Evolutionary conservation across 1,140 invertebrate genomes (phyloP), one percentile per base, ranked within the genome.

Genomic region (Streblospio benedicti): DNA sequence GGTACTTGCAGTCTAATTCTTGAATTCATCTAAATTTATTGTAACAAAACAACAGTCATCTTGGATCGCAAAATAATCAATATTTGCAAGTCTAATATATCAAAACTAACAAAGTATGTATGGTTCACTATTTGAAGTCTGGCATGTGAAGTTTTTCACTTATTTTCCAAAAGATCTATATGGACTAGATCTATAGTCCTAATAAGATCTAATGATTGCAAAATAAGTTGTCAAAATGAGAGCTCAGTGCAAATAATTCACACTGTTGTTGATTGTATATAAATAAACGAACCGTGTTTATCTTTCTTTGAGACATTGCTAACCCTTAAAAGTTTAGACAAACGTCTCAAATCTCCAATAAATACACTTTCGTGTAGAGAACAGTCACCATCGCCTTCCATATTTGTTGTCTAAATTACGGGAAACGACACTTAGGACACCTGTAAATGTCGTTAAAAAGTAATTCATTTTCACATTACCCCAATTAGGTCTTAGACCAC

Each of bases 281-380:
- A 14, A 5, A 20, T 23, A 45, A 45, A 45, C 41, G n/a, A n/a
- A 55, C 52, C 52, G 31, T 55, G 52, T 33, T 23, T 18, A 31
- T 55, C 52, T 35, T 55, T 31, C 30, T 31, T 18, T n/a, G 30
- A n/a, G 52, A 55, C 52, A 55, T 55, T 35, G 18, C 27, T 30
- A 33, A 16, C 41, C 31, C 52, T 16, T n/a, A 55, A 35, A 12
- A 55, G 41, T 18, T 55, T 55, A 2, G 52, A 55, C 23, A 55
- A 30, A 35, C 41, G 23, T 55, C 41, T 55, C 18, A 55, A 20
- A 33, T 55, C 31, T 55, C 52, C 52, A 55, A 5, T 16, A 25
- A 55, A 55, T 35, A 55, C 33, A 4, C 27, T 35, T 20, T 35
- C 28, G 33, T 55, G 52, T 14, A 55, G 52, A 4, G 12, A 23